These are phyloP conservation scores for Chiridota heheva DNA, from an alignment of 35 echinoderm and acorn worm genomes.

Conservation along the genomic window DNA sequence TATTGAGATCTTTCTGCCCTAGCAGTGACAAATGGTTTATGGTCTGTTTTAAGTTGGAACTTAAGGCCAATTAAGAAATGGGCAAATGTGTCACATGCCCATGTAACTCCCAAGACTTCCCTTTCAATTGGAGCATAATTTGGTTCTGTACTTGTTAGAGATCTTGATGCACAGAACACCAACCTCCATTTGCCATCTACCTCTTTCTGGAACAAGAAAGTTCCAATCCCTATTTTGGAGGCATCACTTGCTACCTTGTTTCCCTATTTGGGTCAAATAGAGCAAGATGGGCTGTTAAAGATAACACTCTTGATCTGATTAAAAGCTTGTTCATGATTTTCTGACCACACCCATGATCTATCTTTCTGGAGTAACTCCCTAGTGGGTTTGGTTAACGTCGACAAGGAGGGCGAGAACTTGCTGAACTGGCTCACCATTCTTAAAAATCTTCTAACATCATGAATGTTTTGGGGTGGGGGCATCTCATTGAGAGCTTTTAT, in stretches of 20 bases:
- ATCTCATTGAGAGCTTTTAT: slow-evolving; percentile 24
- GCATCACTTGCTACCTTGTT: slow-evolving; percentile 57
- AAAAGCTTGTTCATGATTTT: slow-evolving; percentile 30
- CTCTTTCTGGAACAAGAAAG: slow-evolving; percentile 47
- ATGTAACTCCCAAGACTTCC: slow-evolving; percentile 12
- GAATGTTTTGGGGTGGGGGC: neutral
- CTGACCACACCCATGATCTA: slow-evolving; percentile 30
- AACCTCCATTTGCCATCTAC: slow-evolving; percentile 23
- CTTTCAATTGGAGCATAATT: slow-evolving; percentile 72
- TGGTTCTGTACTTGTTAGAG: slow-evolving; percentile 52
- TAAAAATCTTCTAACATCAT: slow-evolving; percentile 42
- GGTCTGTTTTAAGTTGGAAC: slow-evolving; percentile 36
- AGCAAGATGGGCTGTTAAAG: neutral
- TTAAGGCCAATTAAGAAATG: slow-evolving; percentile 1
- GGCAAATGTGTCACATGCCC: slow-evolving; percentile 30
- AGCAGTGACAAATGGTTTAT: slow-evolving; percentile 26
- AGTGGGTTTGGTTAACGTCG: slow-evolving; percentile 26
- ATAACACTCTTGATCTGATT: slow-evolving; percentile 12
- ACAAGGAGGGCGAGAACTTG: slow-evolving; percentile 28
- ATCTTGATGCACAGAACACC: slow-evolving; percentile 53
- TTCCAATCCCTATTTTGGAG: slow-evolving; percentile 50
- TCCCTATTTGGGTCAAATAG: slow-evolving; percentile 42
- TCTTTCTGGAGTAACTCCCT: slow-evolving; percentile 50
- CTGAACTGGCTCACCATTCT: slow-evolving; percentile 52
- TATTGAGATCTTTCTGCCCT: neutral